Base-by-base conservation (phyloP, 1,140 invertebrate species). In the Drosophila ambigua region DNA sequence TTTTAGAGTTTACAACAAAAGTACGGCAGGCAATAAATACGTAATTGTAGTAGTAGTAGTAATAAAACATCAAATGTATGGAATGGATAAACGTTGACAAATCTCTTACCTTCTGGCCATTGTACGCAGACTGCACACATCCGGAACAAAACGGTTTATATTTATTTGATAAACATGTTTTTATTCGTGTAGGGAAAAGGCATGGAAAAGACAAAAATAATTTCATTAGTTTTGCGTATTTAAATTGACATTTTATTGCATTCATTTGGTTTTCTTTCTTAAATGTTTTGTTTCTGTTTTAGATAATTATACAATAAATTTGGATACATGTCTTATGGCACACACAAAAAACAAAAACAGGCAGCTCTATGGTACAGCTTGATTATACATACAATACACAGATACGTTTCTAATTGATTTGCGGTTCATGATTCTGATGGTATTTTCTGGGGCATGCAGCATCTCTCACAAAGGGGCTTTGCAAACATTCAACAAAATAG, bases 101-200 rank as follows among this genome's bases (percentile, higher is more conserved):
- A 85, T 79, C 71, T 93, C 95, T 95, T 95, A 96, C 95, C 95
- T 95, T 96, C 96, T 81, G 96, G 95, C 96, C 96, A 97, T 92
- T 96, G 96, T 91, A 97, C 96, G 93, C 96, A 96, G 91, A 97
- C 96, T 95, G 95, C 91, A 31, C 95, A 95, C 26, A 46, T 91
- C 61, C 68, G 43, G 95, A 95, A 1, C 3, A 94, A 95, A 92
- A 92, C 16, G 92, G 79, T 63, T 55, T 58, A 55, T 55, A 49
- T 63, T 44, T 55, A 43, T 62, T 68, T 60, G 16, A 49, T 60
- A n/a, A 52, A 50, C 39, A 66, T 68, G 48, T 63, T 16, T 41
- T 61, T 74, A 46, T 73, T 63, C 35, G 62, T 55, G 28, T 52
- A 49, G 52, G 23, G 52, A 28, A 28, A 28, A 57, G 83, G 90